A percentile compares a stretch with the other conserved stretches of the same genome.
Evolutionary conservation across 2,797 vertebrate genomes (phyloP).

Genomic region (Sphenodon punctatus): DNA sequence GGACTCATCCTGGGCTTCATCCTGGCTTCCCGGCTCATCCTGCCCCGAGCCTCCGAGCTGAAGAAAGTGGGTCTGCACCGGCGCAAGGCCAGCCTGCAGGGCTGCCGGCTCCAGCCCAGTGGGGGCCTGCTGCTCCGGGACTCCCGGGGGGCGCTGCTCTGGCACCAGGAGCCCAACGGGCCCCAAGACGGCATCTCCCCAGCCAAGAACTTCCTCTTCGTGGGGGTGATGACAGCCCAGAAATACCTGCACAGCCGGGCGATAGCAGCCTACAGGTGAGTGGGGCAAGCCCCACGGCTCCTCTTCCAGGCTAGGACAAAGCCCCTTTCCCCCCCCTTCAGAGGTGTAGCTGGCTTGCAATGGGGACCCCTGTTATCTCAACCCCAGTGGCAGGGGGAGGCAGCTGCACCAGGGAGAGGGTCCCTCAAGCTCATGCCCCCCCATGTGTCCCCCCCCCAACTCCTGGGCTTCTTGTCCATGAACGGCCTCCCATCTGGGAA

Average conservation of each 20-base stretch:
- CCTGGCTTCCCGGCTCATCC: conserved; percentile 89
- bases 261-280: conserved; percentile 91
- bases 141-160: conserved; percentile 6
- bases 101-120: conserved; percentile 70
- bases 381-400: too few species aligned
- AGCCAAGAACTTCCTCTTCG: conserved; percentile 87
- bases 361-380: too few species aligned
- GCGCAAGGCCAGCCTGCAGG: conserved; percentile 73
- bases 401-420: neutral
- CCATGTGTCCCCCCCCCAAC: too few species aligned
- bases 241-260: conserved; percentile 95
- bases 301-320: neutral
- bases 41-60: conserved; percentile 87
- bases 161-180: conserved; percentile 10
- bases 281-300: neutral
- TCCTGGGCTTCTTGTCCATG: too few species aligned
- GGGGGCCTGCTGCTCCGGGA: neutral
- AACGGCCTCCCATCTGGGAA: too few species aligned
- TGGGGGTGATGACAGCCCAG: conserved; percentile 97
- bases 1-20: conserved; percentile 94
- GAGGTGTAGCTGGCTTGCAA: too few species aligned
- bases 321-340: neutral
- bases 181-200: conserved; percentile 60
- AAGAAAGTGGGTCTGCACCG: conserved; percentile 83
- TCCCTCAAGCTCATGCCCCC: neutral